phyloP scores from a whole-genome alignment of 37 sponge, comb jelly and placozoan genomes.

The Diacarnus erythraeanus region DNA sequence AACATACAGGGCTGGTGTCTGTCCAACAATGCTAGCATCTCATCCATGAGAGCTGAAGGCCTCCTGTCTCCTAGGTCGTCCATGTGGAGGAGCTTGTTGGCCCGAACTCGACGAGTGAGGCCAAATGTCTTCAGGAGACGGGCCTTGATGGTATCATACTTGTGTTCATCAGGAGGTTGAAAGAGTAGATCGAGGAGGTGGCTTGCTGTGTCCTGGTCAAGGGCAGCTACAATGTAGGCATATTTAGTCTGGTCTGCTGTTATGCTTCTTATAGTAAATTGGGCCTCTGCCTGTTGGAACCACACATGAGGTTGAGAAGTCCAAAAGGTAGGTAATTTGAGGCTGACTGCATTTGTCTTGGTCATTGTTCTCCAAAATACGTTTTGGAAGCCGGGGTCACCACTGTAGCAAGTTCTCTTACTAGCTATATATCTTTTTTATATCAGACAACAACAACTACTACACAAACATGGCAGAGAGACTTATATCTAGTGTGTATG shows the following conservation, averaged over 20 bases:
- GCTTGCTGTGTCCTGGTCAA: conserved; percentile 3
- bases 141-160: conserved; percentile 25
- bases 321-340: conserved; percentile 3
- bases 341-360: not conserved
- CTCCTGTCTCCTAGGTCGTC: not conserved
- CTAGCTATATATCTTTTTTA: too few species aligned
- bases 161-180: conserved; percentile 16
- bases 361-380: not conserved
- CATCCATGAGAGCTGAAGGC: conserved; percentile 30
- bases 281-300: conserved; percentile 12
- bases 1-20: conserved; percentile 23
- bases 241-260: conserved; percentile 30
- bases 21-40: conserved; percentile 24
- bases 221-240: conserved; percentile 16
- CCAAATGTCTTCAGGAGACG: conserved; percentile 37
- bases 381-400: conserved; percentile 10
- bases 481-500: too few species aligned
- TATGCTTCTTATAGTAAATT: not conserved
- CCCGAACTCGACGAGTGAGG: conserved; percentile 22
- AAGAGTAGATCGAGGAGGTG: conserved; percentile 24
- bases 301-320: not conserved
- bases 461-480: too few species aligned
- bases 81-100: not conserved
- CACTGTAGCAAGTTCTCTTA: conserved; percentile 15
- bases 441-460: too few species aligned